Base-by-base conservation (phyloP, 2,888 invertebrate genomes). In the Parnassius glacialis region DNA sequence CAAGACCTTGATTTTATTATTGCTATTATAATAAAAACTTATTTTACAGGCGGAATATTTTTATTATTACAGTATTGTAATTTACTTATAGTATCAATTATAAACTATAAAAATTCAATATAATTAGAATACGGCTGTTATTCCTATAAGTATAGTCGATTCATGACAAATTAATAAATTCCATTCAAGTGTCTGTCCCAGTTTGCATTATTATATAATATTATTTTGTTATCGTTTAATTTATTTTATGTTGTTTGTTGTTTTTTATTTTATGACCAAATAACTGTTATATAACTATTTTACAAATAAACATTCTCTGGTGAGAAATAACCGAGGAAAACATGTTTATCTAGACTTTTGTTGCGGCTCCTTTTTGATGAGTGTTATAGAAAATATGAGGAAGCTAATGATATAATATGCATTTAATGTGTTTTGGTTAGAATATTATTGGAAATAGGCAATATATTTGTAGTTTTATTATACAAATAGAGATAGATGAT, bases 401-500 rank as follows among this genome's bases (percentile, higher is more conserved):
- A 59, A 59, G 53, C 47, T 53, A 53, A 48, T 47, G 25, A 48
- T 53, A 53, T 48, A n/a, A 45, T 20, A 59, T 45, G 53, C 47
- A 47, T 54, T 59, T 41, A 59, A 44, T 16, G 34, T 52, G 47
- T 59, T 48, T 59, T 48, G 53, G 53, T 59, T 53, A 47, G 48
- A 53, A 52, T 45, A 45, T 3, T 59, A 16, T 12, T 7, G 25
- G 25, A 25, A 25, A 25, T 5, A 25, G 3, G 25, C 25, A 25
- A 7, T 25, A 25, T 25, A 25, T 25, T 25, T 25, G 25, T 5
- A 25, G 25, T 25, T 7, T 25, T 25, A 25, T 25, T 25, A 25
- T 25, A 25, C 7, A 25, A 25, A 25, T 25, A 5, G 7, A 25
- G 25, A 20, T 20, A 1, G 16, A 20, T 20, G 16, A 20, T 20